These are phyloP conservation scores for Rattus rattus DNA, from an alignment of 2,113 vertebrate genomes.

Conservation along the genomic window DNA sequence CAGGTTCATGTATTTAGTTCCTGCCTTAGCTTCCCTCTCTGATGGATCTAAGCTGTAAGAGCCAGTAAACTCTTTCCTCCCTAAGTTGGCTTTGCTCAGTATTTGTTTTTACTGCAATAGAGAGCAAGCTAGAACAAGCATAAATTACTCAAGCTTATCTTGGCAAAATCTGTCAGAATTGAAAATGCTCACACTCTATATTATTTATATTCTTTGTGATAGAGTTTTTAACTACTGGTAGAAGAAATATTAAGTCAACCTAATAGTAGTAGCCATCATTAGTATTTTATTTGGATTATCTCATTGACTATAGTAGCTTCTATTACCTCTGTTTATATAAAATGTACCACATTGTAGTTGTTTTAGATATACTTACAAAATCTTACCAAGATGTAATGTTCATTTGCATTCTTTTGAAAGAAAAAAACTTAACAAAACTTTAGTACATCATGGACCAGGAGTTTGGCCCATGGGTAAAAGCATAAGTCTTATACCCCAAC, in stretches of 20 bases:
- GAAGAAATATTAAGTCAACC: constrained; percentile 27
- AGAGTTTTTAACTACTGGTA: constrained; percentile 2
- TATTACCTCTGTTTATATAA: not conserved
- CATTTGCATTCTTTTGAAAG: not conserved
- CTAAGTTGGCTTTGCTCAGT: not conserved
- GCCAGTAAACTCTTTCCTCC: not conserved
- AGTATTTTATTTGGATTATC: not conserved
- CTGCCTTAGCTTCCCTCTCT: not conserved
- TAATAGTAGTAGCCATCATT: not conserved
- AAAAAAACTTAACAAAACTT: not conserved
- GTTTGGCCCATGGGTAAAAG: not conserved
- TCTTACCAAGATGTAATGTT: not conserved
- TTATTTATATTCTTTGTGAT: not conserved
- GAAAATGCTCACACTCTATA: constrained; percentile 1
- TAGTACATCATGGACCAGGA: not conserved
- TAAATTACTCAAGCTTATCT: not conserved
- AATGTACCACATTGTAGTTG: not conserved
- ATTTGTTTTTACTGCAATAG: not conserved
- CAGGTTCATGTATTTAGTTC: not conserved
- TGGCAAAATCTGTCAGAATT: not conserved
- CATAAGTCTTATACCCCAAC: not conserved
- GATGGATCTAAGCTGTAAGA: not conserved
- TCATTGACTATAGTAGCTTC: not conserved
- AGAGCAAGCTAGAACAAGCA: not conserved
- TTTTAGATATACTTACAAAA: not conserved